These are phyloP conservation scores for Craseonycteris thonglongyai DNA, from an alignment of 2,113 vertebrate species.

Conservation along the genomic window DNA sequence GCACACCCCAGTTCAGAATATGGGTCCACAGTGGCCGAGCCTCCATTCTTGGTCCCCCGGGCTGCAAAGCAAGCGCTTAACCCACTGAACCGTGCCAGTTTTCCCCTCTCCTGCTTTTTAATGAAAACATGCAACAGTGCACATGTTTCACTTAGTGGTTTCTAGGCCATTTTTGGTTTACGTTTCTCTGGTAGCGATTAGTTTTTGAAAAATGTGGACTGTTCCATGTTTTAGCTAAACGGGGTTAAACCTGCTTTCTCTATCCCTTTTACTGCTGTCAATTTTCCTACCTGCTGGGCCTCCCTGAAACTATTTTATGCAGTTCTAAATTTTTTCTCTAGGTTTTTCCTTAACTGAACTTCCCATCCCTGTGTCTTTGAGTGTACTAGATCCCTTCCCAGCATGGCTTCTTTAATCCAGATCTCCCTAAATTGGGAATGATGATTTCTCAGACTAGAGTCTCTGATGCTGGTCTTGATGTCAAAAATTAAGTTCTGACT, in stretches of 20 bases:
- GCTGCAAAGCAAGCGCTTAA: too few species aligned
- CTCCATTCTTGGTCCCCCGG: too few species aligned
- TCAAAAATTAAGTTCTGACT: slow-evolving; percentile 54
- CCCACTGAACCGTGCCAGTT: too few species aligned
- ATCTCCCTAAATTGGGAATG: slow-evolving; percentile 51
- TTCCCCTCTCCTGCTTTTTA: background rate
- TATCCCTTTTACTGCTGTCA: background rate
- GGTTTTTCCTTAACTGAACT: too few species aligned
- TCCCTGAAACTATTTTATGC: background rate
- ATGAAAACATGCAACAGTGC: background rate
- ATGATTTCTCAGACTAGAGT: slow-evolving; percentile 75
- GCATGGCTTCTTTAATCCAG: background rate
- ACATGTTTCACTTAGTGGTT: background rate
- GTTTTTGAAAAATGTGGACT: background rate
- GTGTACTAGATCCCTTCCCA: background rate
- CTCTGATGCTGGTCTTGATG: slow-evolving; percentile 64
- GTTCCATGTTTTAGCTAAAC: background rate
- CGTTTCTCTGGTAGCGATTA: background rate
- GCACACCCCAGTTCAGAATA: too few species aligned
- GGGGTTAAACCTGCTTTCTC: background rate
- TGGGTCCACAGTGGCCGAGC: too few species aligned
- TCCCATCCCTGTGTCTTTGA: background rate
- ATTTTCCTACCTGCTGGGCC: rapidly evolving
- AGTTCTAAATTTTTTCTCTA: background rate
- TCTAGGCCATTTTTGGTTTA: background rate